phyloP scores from a whole-genome alignment of 2,888 invertebrate genomes.

The Drosophila histrio region DNA sequence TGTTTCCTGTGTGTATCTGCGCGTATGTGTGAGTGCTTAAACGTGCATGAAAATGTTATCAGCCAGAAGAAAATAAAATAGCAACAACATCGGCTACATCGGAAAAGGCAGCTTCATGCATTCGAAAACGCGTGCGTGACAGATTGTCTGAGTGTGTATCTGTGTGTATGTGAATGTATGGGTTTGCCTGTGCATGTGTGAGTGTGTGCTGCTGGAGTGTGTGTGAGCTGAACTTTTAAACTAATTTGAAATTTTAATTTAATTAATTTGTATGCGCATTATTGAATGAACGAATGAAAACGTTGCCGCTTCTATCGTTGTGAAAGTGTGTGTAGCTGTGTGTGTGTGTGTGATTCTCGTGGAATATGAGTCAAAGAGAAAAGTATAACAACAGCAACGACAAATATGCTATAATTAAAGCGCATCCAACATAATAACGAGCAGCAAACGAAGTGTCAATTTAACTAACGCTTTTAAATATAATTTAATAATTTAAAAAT shows the following conservation, averaged over 20 bases:
- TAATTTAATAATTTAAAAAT: no score
- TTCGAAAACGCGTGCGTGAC: constrained; percentile 49
- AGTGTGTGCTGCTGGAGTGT: neutral
- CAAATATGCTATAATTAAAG: neutral
- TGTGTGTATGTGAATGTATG: neutral
- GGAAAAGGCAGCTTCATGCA: constrained; percentile 16
- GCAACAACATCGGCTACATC: constrained; percentile 1
- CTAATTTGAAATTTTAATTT: constrained; percentile 76
- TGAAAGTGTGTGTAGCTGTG: neutral
- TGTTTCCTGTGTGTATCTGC: constrained; percentile 11
- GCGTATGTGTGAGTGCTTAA: constrained; percentile 46
- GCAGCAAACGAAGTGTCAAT: no score
- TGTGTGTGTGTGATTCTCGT: neutral
- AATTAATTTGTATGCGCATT: constrained; percentile 66
- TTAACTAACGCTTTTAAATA: no score
- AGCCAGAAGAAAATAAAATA: constrained; percentile 25
- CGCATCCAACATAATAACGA: neutral
- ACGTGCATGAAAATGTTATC: constrained; percentile 68
- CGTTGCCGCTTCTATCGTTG: neutral
- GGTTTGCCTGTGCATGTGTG: neutral
- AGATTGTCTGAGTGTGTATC: constrained; percentile 8
- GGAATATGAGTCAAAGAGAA: neutral
- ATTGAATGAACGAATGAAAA: constrained; percentile 27
- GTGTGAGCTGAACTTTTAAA: constrained; percentile 58
- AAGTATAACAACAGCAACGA: neutral